Conservation (phyloP, 2,113 vertebrate genomes). For the Propithecus coquereli region DNA sequence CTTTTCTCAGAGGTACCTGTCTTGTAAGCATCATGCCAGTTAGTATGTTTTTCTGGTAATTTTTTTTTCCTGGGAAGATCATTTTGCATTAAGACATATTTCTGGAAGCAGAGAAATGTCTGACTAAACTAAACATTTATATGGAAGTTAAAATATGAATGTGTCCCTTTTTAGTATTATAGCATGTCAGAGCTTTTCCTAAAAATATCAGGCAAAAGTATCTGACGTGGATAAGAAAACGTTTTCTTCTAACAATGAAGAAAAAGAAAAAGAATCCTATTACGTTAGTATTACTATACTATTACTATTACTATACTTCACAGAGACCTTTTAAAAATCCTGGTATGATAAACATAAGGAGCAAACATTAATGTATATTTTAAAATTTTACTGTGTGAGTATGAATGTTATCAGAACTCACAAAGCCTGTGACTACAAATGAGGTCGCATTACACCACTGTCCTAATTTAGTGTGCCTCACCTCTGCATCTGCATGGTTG, state of each 20-base stretch:
- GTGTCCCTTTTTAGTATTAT: neutral
- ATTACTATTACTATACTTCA: neutral
- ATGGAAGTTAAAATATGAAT: slow-evolving; percentile 29
- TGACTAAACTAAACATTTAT: slow-evolving; percentile 36
- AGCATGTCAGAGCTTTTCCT: slow-evolving; percentile 7
- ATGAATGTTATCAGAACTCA: neutral
- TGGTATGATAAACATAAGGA: neutral
- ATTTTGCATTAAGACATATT: slow-evolving; percentile 28
- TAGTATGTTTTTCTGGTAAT: neutral
- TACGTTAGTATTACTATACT: neutral
- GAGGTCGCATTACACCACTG: neutral
- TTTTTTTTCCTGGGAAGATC: neutral
- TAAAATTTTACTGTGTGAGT: neutral
- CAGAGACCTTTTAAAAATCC: neutral
- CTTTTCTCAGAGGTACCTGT: neutral
- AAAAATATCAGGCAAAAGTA: neutral
- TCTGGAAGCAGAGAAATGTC: slow-evolving; percentile 20
- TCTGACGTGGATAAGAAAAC: neutral
- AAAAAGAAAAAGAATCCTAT: neutral
- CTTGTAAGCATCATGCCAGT: neutral
- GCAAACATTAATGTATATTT: neutral
- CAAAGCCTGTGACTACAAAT: neutral
- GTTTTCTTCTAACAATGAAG: neutral
- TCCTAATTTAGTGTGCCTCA: neutral
- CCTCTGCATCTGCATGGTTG: no score